Evolutionary conservation across 2,888 invertebrate species (phyloP), one percentile per base, ranked within the genome.

Genomic region (Scaptomyza tumidula): DNA sequence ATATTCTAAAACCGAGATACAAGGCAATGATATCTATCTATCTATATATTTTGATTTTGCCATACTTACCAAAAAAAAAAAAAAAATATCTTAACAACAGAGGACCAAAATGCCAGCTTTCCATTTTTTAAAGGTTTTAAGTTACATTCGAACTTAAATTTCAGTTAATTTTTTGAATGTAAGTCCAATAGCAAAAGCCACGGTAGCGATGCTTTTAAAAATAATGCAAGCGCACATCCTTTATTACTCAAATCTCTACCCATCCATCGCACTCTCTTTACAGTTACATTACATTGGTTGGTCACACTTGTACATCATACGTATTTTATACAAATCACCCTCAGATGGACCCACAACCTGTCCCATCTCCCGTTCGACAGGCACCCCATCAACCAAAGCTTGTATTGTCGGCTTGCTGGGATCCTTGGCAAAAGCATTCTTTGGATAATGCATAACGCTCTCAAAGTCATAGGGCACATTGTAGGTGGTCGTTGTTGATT

Each of bases 371-470:
- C 88, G 80, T 37, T 84, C 86, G 1, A 86, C 79, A 5, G 80
- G 46, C 31, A 75, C 62, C 0, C 88, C 89, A 6, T 71, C 58
- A 11, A 85, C 33, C 7, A 76, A 49, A 13, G 90, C 90, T 0
- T 66, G 78, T 3, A 90, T 91, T 0, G 91, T 85, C 13, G 90
- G 90, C 53, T 82, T 82, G 0, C 57, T 66, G 3, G 78, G 79
- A 65, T 90, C 86, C 45, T 70, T 86, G 53, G 91, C 90, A 58
- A 91, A 90, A 11, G 91, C 91, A 45, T 88, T 89, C 29, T 86
- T 84, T 0, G 90, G 81, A 50, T 90, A 90, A 37, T 90, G 90
- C 91, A 90, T 91, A 0, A 91, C 79, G 41, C 91, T 91, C 6
- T 80, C 81, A 11, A 88, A 91, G 45, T 90, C 91, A 24, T 90